phyloP scores from a whole-genome alignment of 2,888 invertebrate species.

The Lithodes maja region DNA sequence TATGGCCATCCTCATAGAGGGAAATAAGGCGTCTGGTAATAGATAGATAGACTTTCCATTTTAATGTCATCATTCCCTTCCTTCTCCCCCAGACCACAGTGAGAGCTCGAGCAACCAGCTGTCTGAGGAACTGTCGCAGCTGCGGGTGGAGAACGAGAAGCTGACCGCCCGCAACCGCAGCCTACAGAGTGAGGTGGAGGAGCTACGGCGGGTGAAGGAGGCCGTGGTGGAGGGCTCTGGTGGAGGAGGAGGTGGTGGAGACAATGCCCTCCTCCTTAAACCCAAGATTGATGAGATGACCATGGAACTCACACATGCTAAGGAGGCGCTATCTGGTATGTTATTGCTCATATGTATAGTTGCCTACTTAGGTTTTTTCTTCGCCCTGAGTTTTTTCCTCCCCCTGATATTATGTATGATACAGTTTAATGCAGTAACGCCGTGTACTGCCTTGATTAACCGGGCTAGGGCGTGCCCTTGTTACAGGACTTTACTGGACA shows the following conservation, averaged over 20 bases:
- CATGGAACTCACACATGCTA: conserved; percentile 81
- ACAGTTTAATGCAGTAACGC: too few relatives aligned
- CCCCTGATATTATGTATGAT: too few relatives aligned
- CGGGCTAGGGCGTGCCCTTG: too few relatives aligned
- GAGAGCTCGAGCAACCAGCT: conserved; percentile 56
- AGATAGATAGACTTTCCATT: too few relatives aligned
- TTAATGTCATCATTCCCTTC: neutral
- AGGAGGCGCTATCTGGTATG: conserved; percentile 83
- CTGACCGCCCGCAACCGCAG: conserved; percentile 73
- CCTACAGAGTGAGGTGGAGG: conserved; percentile 74
- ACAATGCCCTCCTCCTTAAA: conserved; percentile 43
- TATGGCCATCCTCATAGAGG: too few relatives aligned
- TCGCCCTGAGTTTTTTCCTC: too few relatives aligned
- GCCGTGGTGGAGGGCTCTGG: conserved; percentile 79
- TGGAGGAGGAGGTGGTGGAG: neutral
- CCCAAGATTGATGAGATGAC: conserved; percentile 82
- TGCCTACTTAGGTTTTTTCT: too few relatives aligned
- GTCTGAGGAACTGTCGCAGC: conserved; percentile 55
- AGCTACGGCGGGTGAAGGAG: conserved; percentile 85
- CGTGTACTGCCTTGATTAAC: too few relatives aligned
- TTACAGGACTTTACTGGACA: too few relatives aligned
- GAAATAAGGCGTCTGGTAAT: too few relatives aligned
- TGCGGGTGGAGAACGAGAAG: conserved; percentile 72
- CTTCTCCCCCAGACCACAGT: conserved; percentile 50
- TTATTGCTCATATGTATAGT: too few relatives aligned